Conservation (phyloP, 2,113 vertebrate genomes). For the Gallinago jamesoni region DNA sequence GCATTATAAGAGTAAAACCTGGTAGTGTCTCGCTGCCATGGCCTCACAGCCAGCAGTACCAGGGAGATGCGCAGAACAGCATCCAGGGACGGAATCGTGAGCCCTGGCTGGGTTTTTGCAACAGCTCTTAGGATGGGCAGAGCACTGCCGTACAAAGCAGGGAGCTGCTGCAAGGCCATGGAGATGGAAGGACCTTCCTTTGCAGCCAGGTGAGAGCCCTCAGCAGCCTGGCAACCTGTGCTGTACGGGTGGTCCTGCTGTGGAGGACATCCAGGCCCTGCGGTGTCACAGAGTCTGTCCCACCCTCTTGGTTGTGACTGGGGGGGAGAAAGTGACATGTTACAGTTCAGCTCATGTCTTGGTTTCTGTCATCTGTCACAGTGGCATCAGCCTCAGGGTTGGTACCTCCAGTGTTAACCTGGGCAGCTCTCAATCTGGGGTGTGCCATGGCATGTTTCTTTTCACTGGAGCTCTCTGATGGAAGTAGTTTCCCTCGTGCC, state of each 20-base stretch:
- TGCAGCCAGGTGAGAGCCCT: background rate
- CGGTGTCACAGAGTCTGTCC: background rate
- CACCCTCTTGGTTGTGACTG: background rate
- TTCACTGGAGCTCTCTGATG: background rate
- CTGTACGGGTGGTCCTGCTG: background rate
- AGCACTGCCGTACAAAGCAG: background rate
- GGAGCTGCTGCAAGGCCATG: background rate
- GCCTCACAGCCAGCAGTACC: background rate
- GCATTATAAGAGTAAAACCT: background rate
- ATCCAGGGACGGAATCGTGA: background rate
- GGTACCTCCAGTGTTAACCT: background rate
- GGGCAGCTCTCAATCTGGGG: background rate
- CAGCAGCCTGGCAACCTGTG: background rate
- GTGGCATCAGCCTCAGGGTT: fast-evolving
- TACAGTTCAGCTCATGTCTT: background rate
- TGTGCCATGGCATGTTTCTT: background rate
- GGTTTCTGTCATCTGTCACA: background rate
- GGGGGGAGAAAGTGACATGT: background rate
- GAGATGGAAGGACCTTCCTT: background rate
- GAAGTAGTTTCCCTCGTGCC: background rate
- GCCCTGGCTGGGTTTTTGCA: background rate
- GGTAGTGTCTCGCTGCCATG: background rate
- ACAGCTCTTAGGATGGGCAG: background rate
- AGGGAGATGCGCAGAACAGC: background rate
- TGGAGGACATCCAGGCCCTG: background rate